Base-by-base conservation (phyloP, 2,797 vertebrate species). In the Spizella passerina region DNA sequence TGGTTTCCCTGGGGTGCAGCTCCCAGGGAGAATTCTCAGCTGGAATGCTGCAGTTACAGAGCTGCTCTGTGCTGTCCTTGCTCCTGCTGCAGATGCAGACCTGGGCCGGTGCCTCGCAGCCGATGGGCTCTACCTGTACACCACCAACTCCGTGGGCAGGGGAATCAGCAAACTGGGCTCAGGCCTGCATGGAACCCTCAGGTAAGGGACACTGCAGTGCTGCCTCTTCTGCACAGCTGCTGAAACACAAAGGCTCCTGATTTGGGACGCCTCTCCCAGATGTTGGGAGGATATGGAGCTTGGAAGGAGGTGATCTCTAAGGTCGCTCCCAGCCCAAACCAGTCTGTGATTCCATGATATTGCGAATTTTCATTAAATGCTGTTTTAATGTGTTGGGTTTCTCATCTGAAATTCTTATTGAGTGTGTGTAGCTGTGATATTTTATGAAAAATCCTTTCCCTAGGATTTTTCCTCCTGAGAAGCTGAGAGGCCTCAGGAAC, bases 111-210 rank as follows among this genome's bases (percentile, higher is more conserved):
- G 99, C 96, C 98, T 99, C 64, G 99, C 99, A 86, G 99, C 99
- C 85, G 99, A 99, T 41, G 99, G 99, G 20, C 98, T 99, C 94
- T 99, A 99, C 98, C 98, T 99, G 89, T 99, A 99, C 76, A 99
- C 99, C 22, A 99, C 99, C 66, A 99, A 99, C 97, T 99, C 99
- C 26, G 99, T 99, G 95, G 99, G 99, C 97, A 99, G 98, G 98
- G 99, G 99, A 92, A 98, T 99, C 96, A 99, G 99, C 98, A 99
- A 99, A 94, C 96, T 99, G 94, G 99, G 99, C 77, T 99, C 99
- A 95, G 99, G 99, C 94, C 98, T 99, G 96, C 99, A 99, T 20
- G 99, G 99, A 66, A 99, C 99, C 70, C 98, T 99, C 97, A 98
- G 99, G 99, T 99, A 98, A 99, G 98, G 92, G 64, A 12, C 68